Evolutionary conservation across 1,140 invertebrate genomes (phyloP).

Genomic region (Caerostris darwini): DNA sequence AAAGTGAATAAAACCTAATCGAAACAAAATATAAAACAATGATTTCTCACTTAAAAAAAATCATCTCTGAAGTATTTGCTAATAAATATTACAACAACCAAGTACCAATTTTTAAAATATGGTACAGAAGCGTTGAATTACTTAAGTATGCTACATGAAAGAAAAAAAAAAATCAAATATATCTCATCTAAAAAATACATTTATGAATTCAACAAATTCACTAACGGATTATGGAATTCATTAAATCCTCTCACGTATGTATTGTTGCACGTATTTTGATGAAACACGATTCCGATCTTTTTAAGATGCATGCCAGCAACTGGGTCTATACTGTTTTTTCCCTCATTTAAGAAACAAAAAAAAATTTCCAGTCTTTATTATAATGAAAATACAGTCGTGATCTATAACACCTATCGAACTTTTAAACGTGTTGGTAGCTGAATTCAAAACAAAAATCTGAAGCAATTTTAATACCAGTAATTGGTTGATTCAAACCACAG

Average conservation of each 20-base stretch:
- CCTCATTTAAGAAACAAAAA: conserved; percentile 27
- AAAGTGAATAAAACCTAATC: too few relatives aligned
- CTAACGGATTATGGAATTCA: neutral
- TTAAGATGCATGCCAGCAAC: neutral
- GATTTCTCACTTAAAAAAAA: too few relatives aligned
- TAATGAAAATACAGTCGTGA: conserved; percentile 64
- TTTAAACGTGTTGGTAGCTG: conserved; percentile 1
- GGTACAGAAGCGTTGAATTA: too few relatives aligned
- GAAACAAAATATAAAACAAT: too few relatives aligned
- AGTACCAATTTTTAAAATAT: too few relatives aligned
- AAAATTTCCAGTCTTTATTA: neutral
- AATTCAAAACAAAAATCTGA: conserved; percentile 50
- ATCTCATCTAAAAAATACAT: too few relatives aligned
- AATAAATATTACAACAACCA: too few relatives aligned
- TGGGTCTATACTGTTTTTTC: neutral
- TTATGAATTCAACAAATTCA: neutral
- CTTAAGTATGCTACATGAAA: too few relatives aligned
- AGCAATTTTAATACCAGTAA: conserved; percentile 59
- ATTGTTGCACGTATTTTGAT: neutral
- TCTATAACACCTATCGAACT: conserved; percentile 61
- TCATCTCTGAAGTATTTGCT: too few relatives aligned
- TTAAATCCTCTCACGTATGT: neutral
- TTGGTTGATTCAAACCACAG: conserved; percentile 59
- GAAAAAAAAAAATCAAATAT: too few relatives aligned
- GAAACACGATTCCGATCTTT: conserved; percentile 33